These are phyloP conservation scores for Heliconius hermathena DNA, from an alignment of 1,140 invertebrate species.

Conservation along the genomic window DNA sequence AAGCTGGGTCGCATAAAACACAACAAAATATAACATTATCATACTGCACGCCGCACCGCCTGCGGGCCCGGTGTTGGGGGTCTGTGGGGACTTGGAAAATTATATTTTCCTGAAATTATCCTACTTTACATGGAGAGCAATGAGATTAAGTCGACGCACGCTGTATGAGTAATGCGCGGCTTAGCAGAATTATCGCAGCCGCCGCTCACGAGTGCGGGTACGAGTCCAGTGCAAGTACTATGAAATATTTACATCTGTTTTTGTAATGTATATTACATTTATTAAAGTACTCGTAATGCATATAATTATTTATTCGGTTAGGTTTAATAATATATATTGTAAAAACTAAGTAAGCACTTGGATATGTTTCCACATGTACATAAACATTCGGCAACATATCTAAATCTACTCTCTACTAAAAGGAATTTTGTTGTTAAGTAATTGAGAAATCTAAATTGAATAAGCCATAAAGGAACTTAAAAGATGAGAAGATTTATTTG, in stretches of 20 bases:
- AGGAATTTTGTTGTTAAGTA: no score
- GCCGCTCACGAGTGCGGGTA: not conserved
- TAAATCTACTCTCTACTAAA: no score
- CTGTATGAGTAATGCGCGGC: not conserved
- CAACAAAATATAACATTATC: slow-evolving; percentile 7
- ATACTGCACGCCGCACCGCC: not conserved
- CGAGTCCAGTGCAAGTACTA: not conserved
- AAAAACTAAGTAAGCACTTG: no score
- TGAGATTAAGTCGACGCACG: not conserved
- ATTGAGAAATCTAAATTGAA: no score
- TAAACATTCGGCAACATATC: no score
- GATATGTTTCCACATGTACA: no score
- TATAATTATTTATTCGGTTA: no score
- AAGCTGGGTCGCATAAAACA: slow-evolving; percentile 17
- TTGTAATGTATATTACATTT: not conserved
- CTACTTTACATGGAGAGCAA: not conserved
- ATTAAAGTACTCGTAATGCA: not conserved
- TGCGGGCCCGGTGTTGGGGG: no score
- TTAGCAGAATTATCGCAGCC: not conserved
- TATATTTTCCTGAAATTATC: not conserved
- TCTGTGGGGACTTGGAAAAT: not conserved
- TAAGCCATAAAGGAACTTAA: no score
- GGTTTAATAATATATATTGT: no score
- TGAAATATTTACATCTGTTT: no score
- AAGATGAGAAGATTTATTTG: no score